phyloP scores from a whole-genome alignment of 2,888 invertebrate genomes.

The Diplazon laetatorius region DNA sequence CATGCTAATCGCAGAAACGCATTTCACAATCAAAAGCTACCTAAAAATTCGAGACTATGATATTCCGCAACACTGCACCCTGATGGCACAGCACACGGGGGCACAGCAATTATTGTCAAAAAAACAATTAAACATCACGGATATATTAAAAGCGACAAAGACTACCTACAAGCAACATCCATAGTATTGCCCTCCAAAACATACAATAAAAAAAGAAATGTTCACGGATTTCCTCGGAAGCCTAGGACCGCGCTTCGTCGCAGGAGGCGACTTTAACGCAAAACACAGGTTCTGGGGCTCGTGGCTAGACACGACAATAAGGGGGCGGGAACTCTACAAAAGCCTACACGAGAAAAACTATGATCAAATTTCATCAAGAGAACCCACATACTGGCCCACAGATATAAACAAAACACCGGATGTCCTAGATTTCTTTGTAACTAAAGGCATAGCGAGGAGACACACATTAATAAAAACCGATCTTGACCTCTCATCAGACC shows the following conservation, averaged over 20 bases:
- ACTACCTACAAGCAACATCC: conserved; percentile 60
- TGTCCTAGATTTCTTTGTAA: conserved; percentile 67
- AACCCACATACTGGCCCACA: conserved; percentile 70
- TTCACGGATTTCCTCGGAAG: no score
- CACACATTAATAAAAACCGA: conserved; percentile 55
- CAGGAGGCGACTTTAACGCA: conserved; percentile 61
- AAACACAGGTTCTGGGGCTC: conserved; percentile 66
- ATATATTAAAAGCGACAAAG: conserved; percentile 17
- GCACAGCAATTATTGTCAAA: conserved; percentile 60
- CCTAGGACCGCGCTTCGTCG: conserved; percentile 60
- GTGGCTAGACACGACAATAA: conserved; percentile 48
- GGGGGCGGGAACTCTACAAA: conserved; percentile 46
- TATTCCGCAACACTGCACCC: conserved; percentile 60
- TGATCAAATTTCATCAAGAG: conserved; percentile 50
- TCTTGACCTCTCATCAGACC: conserved; percentile 67
- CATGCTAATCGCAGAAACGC: conserved; percentile 50
- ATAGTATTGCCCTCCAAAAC: conserved; percentile 50
- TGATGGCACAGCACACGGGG: conserved; percentile 58
- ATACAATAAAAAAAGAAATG: conserved; percentile 28
- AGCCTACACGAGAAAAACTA: conserved; percentile 32
- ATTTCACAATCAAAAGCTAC: conserved; percentile 56
- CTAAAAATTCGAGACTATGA: conserved; percentile 54
- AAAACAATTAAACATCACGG: conserved; percentile 59
- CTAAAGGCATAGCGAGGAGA: conserved; percentile 59
- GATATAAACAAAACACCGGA: conserved; percentile 70